Percentiles rank a stretch among this genome's conserved stretches.
Conservation (phyloP, 2,888 invertebrate species). For the Pollenia angustigena region DNA sequence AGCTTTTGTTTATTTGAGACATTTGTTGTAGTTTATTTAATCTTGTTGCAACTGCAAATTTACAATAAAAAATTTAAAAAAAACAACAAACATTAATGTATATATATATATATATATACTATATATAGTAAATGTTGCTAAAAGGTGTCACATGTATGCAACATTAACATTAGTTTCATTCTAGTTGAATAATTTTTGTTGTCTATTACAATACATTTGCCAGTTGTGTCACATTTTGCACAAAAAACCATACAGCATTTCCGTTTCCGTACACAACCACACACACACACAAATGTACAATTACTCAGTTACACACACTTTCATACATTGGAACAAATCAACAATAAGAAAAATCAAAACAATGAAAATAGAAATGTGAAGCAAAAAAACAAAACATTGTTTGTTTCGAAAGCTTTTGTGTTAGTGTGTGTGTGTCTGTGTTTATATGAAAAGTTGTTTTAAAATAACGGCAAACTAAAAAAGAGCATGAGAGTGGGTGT, state of each 20-base stretch:
- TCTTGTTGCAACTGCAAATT: too few relatives aligned
- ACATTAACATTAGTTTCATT: conserved; percentile 66
- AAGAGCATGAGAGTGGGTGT: background rate
- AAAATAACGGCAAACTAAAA: conserved; percentile 22
- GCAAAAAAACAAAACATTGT: background rate
- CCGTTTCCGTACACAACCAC: conserved; percentile 35
- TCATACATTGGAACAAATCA: conserved; percentile 18
- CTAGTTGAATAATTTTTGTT: conserved; percentile 67
- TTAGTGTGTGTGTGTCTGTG: background rate
- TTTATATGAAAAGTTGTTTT: conserved; percentile 3
- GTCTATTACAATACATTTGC: conserved; percentile 43
- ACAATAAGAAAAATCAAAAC: conserved; percentile 41
- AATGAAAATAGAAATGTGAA: background rate
- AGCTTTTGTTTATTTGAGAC: too few relatives aligned
- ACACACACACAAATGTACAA: background rate
- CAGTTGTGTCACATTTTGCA: conserved; percentile 59
- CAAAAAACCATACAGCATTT: conserved; percentile 58
- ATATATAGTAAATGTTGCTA: conserved; percentile 35
- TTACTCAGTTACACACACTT: background rate
- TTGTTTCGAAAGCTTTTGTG: background rate
- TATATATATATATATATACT: too few relatives aligned
- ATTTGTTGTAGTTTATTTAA: too few relatives aligned
- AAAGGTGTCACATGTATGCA: conserved; percentile 63
- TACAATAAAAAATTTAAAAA: too few relatives aligned
- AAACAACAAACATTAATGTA: background rate